Evolutionary conservation across 2,888 invertebrate species (phyloP).

Genomic region (Trachelus troglodyta): DNA sequence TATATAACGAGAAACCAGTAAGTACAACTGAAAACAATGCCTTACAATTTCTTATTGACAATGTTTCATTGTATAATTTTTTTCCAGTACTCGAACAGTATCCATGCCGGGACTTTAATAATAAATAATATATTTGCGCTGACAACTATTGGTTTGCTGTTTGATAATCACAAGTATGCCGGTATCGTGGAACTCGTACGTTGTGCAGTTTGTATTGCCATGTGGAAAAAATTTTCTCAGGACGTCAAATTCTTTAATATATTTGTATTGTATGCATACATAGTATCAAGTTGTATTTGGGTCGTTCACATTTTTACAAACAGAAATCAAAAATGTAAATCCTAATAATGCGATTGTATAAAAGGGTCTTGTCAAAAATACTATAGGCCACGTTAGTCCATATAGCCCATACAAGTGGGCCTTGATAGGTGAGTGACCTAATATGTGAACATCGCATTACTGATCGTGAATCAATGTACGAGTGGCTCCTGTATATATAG

Average conservation of each 20-base stretch:
- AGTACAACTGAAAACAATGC: slow-evolving; percentile 43
- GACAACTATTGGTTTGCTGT: slow-evolving; percentile 77
- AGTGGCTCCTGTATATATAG: neutral
- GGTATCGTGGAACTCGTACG: slow-evolving; percentile 74
- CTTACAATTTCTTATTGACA: slow-evolving; percentile 4
- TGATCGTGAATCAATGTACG: neutral
- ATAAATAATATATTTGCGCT: slow-evolving; percentile 76
- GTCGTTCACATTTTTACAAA: slow-evolving; percentile 33
- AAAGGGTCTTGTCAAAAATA: neutral
- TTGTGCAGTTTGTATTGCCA: slow-evolving; percentile 72
- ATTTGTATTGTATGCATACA: slow-evolving; percentile 37
- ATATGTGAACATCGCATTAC: neutral
- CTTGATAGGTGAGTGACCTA: neutral
- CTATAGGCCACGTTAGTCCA: neutral
- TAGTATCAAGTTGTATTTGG: slow-evolving; percentile 43
- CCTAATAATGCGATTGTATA: neutral
- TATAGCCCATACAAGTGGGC: neutral
- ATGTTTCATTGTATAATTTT: neutral
- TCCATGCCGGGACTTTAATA: slow-evolving; percentile 71
- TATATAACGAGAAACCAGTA: slow-evolving; percentile 74
- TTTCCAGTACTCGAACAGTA: slow-evolving; percentile 73
- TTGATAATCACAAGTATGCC: slow-evolving; percentile 75
- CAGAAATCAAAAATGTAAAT: neutral
- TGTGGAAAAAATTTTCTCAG: slow-evolving; percentile 46
- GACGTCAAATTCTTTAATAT: slow-evolving; percentile 16